Base-by-base conservation (phyloP, 1,140 invertebrate species). In the Meloidogyne exigua region DNA sequence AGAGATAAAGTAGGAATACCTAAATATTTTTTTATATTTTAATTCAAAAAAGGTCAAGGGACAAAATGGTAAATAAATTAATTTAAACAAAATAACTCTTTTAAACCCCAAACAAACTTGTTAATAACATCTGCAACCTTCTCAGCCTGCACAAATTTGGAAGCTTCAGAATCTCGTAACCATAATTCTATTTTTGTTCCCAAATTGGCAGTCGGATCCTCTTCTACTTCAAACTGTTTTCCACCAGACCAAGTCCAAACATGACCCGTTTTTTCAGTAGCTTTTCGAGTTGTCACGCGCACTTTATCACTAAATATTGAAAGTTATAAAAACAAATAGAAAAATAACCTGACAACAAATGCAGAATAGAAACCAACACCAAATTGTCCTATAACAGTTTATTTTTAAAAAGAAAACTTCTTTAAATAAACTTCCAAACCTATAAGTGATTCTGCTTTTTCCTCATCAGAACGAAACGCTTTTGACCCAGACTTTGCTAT, bases 321-420 rank as follows among this genome's bases (percentile, higher is more conserved):
- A 36, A 32, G 18, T 64, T 5, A 44, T 12, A 49, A 72, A 12
- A 65, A n/a, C 0, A 11, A 73, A 9, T 42, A 9, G 10, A 12
- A 71, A 94, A 73, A 5, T 13, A 15, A 73, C 72, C 72, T 94
- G 0, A 98, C 95, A 93, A 98, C 97, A 88, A 98, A 98, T 0
- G 93, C 92, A 63, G 95, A 96, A 86, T 98, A 98, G 88, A 98
- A 98, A 12, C 96, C 96, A 18, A 98, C 96, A 78, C 95, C 96
- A 90, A 98, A 98, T 87, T 98, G 95, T 7, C 95, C 96, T 81
- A 76, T 75, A 68, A 68, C 49, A 26, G n/a, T 42, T 49, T 39
- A 57, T 0, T n/a, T 21, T n/a, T n/a, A n/a, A n/a, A n/a, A n/a
- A n/a, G n/a, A n/a, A n/a, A n/a, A n/a, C n/a, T n/a, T n/a, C n/a